A percentile compares a stretch with the other conserved stretches of the same genome.
Conservation (phyloP, 2,888 invertebrate genomes). For the Orthosia gothica region DNA sequence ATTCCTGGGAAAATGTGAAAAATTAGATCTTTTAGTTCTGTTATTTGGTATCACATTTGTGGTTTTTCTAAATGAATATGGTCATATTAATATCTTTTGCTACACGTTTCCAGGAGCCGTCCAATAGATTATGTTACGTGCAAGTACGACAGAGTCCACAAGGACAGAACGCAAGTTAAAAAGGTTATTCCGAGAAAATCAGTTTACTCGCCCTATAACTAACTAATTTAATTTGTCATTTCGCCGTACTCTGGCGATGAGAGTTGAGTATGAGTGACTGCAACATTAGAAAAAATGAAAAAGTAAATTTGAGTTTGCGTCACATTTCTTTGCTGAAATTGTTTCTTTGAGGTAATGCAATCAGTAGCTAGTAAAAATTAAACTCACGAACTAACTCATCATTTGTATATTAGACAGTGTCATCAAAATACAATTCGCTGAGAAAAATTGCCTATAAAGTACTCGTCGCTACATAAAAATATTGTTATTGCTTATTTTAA, state of each 20-base stretch:
- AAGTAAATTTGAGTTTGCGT: background rate
- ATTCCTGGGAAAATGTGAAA: slow-evolving; percentile 28
- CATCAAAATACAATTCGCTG: slow-evolving; percentile 50
- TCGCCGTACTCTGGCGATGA: background rate
- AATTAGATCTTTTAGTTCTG: slow-evolving; percentile 22
- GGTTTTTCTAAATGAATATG: slow-evolving; percentile 4
- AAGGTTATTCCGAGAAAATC: background rate
- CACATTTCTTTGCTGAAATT: background rate
- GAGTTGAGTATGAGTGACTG: too few relatives aligned
- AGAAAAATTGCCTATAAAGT: slow-evolving; percentile 61
- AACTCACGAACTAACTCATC: background rate
- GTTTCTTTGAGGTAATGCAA: background rate
- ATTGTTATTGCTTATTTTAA: slow-evolving; percentile 65
- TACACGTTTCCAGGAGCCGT: background rate
- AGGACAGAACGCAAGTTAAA: background rate
- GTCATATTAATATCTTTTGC: background rate
- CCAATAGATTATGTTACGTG: slow-evolving; percentile 19
- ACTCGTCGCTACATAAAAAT: slow-evolving; percentile 59
- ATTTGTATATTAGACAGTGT: slow-evolving; percentile 33
- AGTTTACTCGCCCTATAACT: slow-evolving; percentile 6
- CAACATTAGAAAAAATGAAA: background rate
- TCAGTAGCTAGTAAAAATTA: background rate
- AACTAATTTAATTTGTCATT: slow-evolving; percentile 16
- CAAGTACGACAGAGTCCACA: slow-evolving; percentile 6
- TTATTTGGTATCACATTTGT: slow-evolving; percentile 17